These are phyloP conservation scores for Caretta caretta DNA, from an alignment of 2,113 vertebrate species.

Conservation along the genomic window DNA sequence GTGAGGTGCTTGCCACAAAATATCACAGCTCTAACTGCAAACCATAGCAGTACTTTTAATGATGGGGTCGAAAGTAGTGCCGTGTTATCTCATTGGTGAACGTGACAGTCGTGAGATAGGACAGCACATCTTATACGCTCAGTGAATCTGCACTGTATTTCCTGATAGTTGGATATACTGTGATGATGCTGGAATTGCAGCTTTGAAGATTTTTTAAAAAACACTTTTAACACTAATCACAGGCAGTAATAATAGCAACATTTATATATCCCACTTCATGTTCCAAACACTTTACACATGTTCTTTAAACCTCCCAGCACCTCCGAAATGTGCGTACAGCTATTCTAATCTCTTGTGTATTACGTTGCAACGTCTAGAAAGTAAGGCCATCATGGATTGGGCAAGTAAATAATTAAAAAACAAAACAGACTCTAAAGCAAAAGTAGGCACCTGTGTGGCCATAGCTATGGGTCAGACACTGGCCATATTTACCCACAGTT, in stretches of 20 bases:
- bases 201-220: not conserved
- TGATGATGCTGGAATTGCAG: not conserved
- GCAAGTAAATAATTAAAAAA: not conserved
- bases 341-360: not conserved
- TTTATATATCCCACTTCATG: not conserved
- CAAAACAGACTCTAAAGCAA: not conserved
- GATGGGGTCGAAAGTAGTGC: not conserved
- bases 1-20: not conserved
- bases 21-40: not conserved
- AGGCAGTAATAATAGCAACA: not conserved
- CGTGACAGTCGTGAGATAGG: not conserved
- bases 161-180: not conserved
- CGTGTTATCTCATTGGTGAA: not conserved
- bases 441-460: not conserved
- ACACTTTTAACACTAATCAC: not conserved
- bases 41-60: not conserved
- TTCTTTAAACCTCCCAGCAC: not conserved
- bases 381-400: not conserved
- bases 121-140: not conserved
- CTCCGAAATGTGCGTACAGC: not conserved
- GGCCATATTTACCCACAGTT: not conserved
- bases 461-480: not conserved
- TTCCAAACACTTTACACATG: not conserved
- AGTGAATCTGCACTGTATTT: not conserved
- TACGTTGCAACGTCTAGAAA: accelerated